phyloP scores from a whole-genome alignment of 2,113 vertebrate genomes.

The Syngnathus scovelli region DNA sequence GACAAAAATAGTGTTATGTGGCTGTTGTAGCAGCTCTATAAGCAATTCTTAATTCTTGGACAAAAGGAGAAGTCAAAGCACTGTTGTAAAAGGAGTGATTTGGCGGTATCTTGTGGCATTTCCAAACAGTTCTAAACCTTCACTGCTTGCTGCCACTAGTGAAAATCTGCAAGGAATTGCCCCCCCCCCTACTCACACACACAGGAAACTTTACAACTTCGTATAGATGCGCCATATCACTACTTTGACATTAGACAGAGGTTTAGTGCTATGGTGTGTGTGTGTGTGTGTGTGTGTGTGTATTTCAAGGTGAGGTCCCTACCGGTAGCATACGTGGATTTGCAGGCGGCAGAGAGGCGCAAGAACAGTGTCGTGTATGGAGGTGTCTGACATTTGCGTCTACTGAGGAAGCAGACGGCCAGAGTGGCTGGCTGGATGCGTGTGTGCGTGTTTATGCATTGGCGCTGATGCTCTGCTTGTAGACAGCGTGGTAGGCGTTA shows the following conservation, averaged over 20 bases:
- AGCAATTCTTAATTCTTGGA: background rate
- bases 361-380: background rate
- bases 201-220: background rate
- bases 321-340: background rate
- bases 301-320: background rate
- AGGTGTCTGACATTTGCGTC: background rate
- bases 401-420: background rate
- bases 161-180: background rate
- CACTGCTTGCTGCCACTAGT: background rate
- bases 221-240: background rate
- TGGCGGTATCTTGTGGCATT: background rate
- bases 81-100: background rate
- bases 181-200: no score
- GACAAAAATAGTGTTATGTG: background rate
- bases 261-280: background rate
- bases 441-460: conserved; percentile 73
- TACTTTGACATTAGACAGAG: background rate
- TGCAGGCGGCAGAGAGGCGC: background rate
- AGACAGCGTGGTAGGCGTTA: conserved; percentile 98
- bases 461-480: conserved; percentile 94
- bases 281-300: background rate
- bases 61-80: no score
- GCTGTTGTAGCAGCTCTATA: background rate
- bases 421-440: background rate
- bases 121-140: background rate